Evolutionary conservation across 2,797 vertebrate species (phyloP), one percentile per base, ranked within the genome.

Genomic region (Anabacerthia variegaticeps): DNA sequence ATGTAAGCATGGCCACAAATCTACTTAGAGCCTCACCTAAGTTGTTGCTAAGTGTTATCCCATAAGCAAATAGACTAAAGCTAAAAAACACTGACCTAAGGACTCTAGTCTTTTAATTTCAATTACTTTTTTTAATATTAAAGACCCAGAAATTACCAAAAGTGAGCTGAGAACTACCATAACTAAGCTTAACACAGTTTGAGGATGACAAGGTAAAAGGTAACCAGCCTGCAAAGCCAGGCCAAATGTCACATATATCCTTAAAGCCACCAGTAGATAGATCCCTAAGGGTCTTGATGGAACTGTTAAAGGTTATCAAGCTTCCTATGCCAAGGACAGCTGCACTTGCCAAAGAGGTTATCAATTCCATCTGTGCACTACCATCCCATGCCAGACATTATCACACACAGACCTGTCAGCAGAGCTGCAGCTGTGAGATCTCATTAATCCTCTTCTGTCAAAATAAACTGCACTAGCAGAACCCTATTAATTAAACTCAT

Each of bases 361-460:
- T 54, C 87, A 68, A 12, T 55, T 77, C 85, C 89, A 90, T 84
- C 93, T 92, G 89, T 92, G 88, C 54, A 2, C 43, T 56, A 55
- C 82, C 51, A 62, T 44, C 36, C 41, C 2, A 1, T 81, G 76
- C 85, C 92, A 88, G 79, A 55, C 58, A 22, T 39, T 14, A 34
- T 72, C 76, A 49, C 69, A 69, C 58, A 51, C 55, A 80, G 78
- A 65, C 44, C 94, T 83, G 87, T 63, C 91, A 93, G 58, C 69
- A 63, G 87, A 83, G 71, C 72, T 85, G 84, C 81, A 94, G 91
- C 89, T 92, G 75, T 3, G 87, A 89, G 56, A 71, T 22, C 82
- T 89, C 91, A 89, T 93, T 94, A 94, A 91, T 94, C 89, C 67
- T 89, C 52, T 23, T 61, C 89, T 85, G 71, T 73, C 91, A 49